Conservation (phyloP, 2,888 invertebrate genomes). For the Caenorhabditis wallacei region DNA sequence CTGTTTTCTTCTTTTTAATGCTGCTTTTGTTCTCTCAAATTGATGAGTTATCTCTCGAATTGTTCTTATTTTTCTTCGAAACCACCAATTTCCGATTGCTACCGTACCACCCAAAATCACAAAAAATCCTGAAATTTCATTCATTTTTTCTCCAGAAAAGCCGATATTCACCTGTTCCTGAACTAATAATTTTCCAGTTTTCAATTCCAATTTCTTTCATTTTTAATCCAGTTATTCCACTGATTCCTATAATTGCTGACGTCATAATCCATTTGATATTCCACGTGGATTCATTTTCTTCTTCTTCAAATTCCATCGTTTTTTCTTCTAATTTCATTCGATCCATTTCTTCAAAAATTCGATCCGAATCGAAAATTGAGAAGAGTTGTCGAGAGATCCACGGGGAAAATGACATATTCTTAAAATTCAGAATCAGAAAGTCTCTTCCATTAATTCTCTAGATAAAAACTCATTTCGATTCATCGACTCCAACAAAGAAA, state of each 20-base stretch:
- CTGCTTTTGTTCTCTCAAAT: conserved; percentile 31
- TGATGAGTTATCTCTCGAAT: conserved; percentile 18
- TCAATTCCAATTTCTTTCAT: not conserved
- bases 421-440: not conserved
- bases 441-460: not conserved
- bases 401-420: conserved; percentile 13
- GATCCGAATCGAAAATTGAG: conserved; percentile 18
- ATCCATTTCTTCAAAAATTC: conserved; percentile 59
- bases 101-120: not conserved
- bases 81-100: conserved; percentile 7
- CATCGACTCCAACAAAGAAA: conserved; percentile 6
- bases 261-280: not conserved
- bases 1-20: conserved; percentile 30
- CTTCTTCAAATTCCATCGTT: conserved; percentile 25
- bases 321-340: conserved; percentile 27
- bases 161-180: not conserved
- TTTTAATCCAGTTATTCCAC: conserved; percentile 5
- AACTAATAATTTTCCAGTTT: not conserved
- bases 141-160: not conserved
- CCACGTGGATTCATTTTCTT: not conserved
- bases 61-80: not conserved
- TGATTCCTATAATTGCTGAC: not conserved
- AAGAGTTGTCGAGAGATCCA: conserved; percentile 22
- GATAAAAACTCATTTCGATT: conserved; percentile 20
- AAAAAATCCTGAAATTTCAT: not conserved